Evolutionary conservation across 2,797 vertebrate genomes (phyloP), one percentile per base, ranked within the genome.

Genomic region (Cossypha dichroa): DNA sequence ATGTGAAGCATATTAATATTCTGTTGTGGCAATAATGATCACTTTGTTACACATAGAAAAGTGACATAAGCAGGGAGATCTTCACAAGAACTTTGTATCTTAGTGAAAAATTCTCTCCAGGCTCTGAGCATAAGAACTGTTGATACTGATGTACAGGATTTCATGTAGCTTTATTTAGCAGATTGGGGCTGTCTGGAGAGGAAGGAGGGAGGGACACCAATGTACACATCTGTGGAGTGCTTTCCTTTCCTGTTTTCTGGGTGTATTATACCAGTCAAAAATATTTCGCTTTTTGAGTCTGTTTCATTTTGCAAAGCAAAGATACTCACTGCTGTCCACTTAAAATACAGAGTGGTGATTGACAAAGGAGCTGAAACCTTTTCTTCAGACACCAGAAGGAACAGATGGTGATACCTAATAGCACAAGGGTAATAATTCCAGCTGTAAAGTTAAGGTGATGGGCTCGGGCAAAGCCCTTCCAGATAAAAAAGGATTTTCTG

Each of bases 1-100:
- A 34, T 59, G 66, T 96, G 90, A 95, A 97, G 78, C 58, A 59
- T 73, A 49, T 93, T 94, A 86, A 68, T 96, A 93, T 83, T 96
- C 54, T 90, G 22, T 91, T 95, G 70, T 93, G 68, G 90, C 73
- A 92, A 94, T 80, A 73, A 68, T 22, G 66, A 89, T 94, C 76
- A 88, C 82, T 95, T 97, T 90, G 52, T 72, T 93, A 55, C 48
- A 31, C 93, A 91, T 74, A 40, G 96, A 94, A 75, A 94, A 92
- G 48, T 90, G 52, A 80, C 46, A 78, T 49, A 75, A 83, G 54
- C 31, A 78, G 91, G 85, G 31, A 80, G 54, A 83, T 77, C 95
- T 96, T 97, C 73, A 92, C 82, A 93, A 83, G 3, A 6, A 91
- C 55, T 90, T 97, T 93, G 60, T 92, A n/a, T 79, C 56, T 58